phyloP scores from a whole-genome alignment of 2,797 vertebrate genomes.

The Hoplostethus mediterraneus region DNA sequence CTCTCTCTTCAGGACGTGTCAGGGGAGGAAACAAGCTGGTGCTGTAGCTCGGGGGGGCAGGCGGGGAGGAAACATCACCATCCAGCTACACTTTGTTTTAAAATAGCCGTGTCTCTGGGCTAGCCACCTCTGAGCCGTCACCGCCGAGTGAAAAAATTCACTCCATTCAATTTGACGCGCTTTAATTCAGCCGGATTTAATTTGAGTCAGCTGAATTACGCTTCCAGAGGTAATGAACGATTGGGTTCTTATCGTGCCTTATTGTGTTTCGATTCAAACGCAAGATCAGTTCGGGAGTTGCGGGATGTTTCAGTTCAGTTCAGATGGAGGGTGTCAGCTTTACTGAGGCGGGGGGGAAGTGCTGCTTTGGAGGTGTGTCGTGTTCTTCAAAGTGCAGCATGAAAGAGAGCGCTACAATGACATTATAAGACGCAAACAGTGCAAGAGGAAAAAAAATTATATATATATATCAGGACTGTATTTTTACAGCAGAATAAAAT shows the following conservation, averaged over 20 bases:
- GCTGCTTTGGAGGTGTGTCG: neutral
- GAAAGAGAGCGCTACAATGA: too few species aligned
- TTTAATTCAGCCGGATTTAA: constrained; percentile 57
- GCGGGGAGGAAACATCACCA: constrained; percentile 60
- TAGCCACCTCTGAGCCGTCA: constrained; percentile 31
- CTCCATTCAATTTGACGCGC: constrained; percentile 42
- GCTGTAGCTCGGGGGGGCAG: constrained; percentile 54
- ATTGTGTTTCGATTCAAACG: constrained; percentile 32
- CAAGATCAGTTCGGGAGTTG: constrained; percentile 11
- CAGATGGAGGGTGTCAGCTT: constrained; percentile 20
- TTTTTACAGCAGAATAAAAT: neutral
- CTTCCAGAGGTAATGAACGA: constrained; percentile 50
- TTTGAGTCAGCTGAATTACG: constrained; percentile 51
- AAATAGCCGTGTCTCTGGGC: constrained; percentile 61
- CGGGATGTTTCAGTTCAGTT: constrained; percentile 26
- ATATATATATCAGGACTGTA: too few species aligned
- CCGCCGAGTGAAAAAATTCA: too few species aligned
- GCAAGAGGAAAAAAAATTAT: too few species aligned
- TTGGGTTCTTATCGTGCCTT: constrained; percentile 52
- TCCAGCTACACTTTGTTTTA: constrained; percentile 67
- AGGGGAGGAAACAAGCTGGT: constrained; percentile 59
- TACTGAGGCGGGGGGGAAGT: neutral
- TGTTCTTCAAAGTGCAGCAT: neutral
- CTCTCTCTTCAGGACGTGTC: constrained; percentile 54
- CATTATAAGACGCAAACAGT: too few species aligned